Evolutionary conservation across 2,113 vertebrate genomes (phyloP), one percentile per base, ranked within the genome.

Genomic region (Gymnocephalus cernua): DNA sequence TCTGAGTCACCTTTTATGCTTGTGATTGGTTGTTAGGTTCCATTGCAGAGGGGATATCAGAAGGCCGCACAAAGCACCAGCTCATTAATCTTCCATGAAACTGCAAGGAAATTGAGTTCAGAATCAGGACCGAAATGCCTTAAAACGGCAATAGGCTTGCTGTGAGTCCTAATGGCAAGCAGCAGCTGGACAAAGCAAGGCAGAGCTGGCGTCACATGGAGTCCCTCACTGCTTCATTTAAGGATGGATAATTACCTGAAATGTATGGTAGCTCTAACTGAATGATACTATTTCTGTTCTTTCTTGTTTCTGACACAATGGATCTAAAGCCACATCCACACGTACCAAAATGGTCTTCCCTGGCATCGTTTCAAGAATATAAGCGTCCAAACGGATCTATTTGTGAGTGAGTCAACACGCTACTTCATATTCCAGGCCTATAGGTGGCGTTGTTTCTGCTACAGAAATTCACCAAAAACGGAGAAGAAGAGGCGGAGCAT

Each of bases 81-180:
- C 89, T 92, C 91, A 92, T 93, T 93, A 92, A 94, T 93, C 93
- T 88, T 80, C 85, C 79, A 82, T 86, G 82, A 91, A 89, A 91
- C 85, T 81, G 82, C 67, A 47, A 73, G 61, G 73, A 91, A 92
- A 93, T 89, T 87, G 86, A 90, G 90, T 87, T 90, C 79, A 83
- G 87, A 89, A 90, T 83, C 62, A 48, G 53, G 73, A 79, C 53
- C 1, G 2, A 88, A 90, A 87, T 89, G 74, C 79, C 84, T 69
- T 18, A 88, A 93, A 90, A 76, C 67, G 76, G 54, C 54, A 53
- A 59, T 57, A 16, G 65, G 47, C 53, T 77, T 73, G 45, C 61
- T 83, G 71, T 9, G 0, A 62, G 41, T 83, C 25, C 23, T 58
- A 64, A 58, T 63, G 35, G 69, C 35, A 41, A 68, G 29, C 68